Evolutionary conservation across 2,888 invertebrate species (phyloP), one percentile per base, ranked within the genome.

Genomic region (Neuroscelio doddi): DNA sequence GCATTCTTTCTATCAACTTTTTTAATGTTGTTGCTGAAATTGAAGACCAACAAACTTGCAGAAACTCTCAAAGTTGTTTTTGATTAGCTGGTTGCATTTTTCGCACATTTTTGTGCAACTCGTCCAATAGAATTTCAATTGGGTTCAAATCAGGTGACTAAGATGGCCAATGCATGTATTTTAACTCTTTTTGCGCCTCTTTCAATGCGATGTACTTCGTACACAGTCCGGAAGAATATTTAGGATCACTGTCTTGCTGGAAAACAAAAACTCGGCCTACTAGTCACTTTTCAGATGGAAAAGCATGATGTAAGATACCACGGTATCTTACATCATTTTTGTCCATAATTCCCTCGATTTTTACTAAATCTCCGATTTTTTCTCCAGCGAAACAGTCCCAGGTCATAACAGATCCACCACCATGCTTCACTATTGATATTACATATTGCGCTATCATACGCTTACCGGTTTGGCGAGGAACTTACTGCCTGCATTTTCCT

Each of bases 31-130:
- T 15, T 39, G 8, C 3, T 9, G n/a, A 9, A 17, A 53, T 64
- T 12, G 14, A 12, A 9, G 36, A 47, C 49, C 53, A 64, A 7
- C 16, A 51, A 50, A 62, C 61, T 72, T 76, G 51, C 63, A 84
- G 80, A n/a, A 80, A 81, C 70, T 45, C 12, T 53, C 53, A 56
- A 15, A 63, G 39, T n/a, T 45, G 16, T 8, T 44, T 56, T 21
- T 36, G 14, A 38, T 27, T 44, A 5, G 15, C 61, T 21, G 56
- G 61, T 9, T 32, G 39, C 41, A 15, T 26, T 36, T 30, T 24
- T 58, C 62, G 26, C 7, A 57, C 29, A 10, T 24, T 34, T 61
- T 47, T 38, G 30, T 69, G 65, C 24, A 69, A 39, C 42, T 67
- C 56, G 8, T 67, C 61, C 62, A 62, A 64, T 7, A 70, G 44